These are phyloP conservation scores for Brenthis daphne DNA, from an alignment of 2,888 invertebrate genomes.

Conservation along the genomic window DNA sequence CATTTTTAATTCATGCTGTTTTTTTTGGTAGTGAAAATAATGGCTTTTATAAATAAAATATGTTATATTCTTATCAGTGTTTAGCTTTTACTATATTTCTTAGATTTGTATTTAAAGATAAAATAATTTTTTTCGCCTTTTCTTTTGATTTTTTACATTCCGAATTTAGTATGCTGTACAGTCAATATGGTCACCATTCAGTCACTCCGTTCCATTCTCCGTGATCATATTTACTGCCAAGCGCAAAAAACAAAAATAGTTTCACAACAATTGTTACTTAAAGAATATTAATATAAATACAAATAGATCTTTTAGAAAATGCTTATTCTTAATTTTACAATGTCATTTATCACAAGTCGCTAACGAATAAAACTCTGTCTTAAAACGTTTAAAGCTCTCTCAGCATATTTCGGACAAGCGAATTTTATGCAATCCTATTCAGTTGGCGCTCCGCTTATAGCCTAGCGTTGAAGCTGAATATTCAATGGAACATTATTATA, in stretches of 20 bases:
- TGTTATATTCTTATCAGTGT: background rate
- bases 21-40: background rate
- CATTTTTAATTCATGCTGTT: background rate
- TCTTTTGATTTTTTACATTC: no score
- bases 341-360: constrained; percentile 33
- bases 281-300: background rate
- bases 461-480: constrained; percentile 28
- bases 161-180: no score
- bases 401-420: constrained; percentile 65
- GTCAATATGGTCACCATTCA: no score
- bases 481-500: constrained; percentile 27
- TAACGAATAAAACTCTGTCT: constrained; percentile 52
- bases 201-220: no score
- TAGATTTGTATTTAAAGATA: no score
- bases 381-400: constrained; percentile 51
- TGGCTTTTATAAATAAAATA: background rate
- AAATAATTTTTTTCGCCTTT: no score
- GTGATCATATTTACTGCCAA: no score
- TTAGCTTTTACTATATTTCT: no score
- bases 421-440: constrained; percentile 62
- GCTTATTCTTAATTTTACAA: constrained; percentile 22
- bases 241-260: no score
- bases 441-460: constrained; percentile 51
- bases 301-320: constrained; percentile 1
- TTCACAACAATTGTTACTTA: no score